Percentiles rank a stretch among this genome's conserved stretches.
phyloP scores from a whole-genome alignment of 2,113 vertebrate species.

The Thermophis baileyi region DNA sequence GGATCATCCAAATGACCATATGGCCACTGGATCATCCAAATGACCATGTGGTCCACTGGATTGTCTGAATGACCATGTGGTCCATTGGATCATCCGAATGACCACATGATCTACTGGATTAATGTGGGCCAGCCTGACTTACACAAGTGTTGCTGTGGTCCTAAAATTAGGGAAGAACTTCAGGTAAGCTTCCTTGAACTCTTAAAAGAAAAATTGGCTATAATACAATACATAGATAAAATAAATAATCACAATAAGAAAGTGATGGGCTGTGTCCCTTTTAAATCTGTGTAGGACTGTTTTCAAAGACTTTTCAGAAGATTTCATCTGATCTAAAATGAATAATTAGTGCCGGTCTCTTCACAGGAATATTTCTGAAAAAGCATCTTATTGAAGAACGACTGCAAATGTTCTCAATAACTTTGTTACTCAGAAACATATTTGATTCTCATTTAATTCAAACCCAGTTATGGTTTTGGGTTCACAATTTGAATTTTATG shows the following conservation, averaged over 20 bases:
- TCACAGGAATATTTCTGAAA: neutral
- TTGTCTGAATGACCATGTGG: neutral
- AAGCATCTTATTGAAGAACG: neutral
- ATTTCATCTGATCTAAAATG: neutral
- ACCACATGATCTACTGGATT: neutral
- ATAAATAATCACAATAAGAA: neutral
- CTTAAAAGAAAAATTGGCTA: neutral
- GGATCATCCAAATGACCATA: neutral
- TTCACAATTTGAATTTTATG: neutral
- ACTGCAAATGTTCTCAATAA: neutral
- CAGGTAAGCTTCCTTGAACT: neutral
- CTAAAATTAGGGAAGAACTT: neutral
- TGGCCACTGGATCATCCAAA: neutral
- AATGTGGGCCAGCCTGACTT: neutral
- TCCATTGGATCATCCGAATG: neutral
- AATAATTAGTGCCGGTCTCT: neutral
- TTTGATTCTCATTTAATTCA: neutral
- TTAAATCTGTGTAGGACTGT: neutral
- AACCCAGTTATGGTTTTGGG: neutral
- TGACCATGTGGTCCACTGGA: neutral
- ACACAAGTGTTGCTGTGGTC: neutral
- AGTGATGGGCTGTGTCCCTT: neutral
- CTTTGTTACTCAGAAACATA: neutral
- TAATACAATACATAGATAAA: neutral
- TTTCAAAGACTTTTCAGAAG: neutral